phyloP scores from a whole-genome alignment of 2,113 vertebrate species.

The Oreochromis spilurus region DNA sequence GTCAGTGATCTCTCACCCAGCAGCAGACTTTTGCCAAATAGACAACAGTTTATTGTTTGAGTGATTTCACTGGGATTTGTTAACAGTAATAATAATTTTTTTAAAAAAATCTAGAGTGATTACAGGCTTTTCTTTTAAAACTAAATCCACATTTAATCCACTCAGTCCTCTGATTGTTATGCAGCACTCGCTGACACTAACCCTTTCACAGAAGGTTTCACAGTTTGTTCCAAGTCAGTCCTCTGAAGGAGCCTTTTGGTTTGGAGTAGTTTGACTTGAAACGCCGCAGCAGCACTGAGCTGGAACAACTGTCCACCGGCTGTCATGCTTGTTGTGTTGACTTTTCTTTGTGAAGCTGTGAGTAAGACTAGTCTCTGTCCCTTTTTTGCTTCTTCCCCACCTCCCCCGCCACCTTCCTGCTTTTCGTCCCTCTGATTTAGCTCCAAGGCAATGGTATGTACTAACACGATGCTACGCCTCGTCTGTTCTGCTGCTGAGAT shows the following conservation, averaged over 20 bases:
- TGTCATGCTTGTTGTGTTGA: constrained; percentile 51
- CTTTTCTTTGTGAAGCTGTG: constrained; percentile 78
- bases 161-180: neutral
- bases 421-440: constrained; percentile 80
- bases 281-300: neutral
- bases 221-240: constrained; percentile 33
- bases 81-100: neutral
- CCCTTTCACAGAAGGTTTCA: neutral
- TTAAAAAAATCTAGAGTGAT: accelerated
- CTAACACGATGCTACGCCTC: constrained; percentile 77
- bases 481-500: constrained; percentile 50
- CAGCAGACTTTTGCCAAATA: neutral
- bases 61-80: neutral
- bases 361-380: constrained; percentile 96
- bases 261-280: neutral
- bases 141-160: neutral
- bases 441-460: constrained; percentile 93
- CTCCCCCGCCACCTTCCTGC: constrained; percentile 1
- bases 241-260: neutral
- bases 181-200: neutral
- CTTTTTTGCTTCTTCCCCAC: constrained; percentile 81
- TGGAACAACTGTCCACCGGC: constrained; percentile 31
- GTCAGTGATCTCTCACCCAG: neutral
- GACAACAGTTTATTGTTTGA: neutral
- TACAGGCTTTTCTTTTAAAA: neutral